phyloP scores from a whole-genome alignment of 2,888 invertebrate genomes.

The Archips xylosteana region DNA sequence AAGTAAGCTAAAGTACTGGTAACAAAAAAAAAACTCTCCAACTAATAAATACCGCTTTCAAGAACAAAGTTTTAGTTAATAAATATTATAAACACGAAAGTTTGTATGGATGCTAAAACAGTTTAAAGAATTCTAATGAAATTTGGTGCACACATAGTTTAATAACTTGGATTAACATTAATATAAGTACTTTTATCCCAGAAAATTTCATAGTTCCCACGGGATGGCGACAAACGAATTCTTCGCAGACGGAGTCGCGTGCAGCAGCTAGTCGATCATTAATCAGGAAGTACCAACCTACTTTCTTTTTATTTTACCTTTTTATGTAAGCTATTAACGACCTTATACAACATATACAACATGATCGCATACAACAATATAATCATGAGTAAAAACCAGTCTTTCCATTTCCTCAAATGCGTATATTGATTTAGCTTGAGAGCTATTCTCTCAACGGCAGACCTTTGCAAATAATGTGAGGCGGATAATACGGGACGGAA shows the following conservation, averaged over 20 bases:
- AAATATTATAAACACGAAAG: too few relatives aligned
- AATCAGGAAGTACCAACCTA: neutral
- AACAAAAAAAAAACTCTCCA: neutral
- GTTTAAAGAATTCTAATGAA: too few relatives aligned
- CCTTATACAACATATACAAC: neutral
- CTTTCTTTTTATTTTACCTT: neutral
- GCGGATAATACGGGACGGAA: conserved; percentile 40
- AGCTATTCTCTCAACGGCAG: conserved; percentile 59
- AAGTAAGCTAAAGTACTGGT: conserved; percentile 17
- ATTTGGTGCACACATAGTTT: too few relatives aligned
- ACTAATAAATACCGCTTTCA: too few relatives aligned
- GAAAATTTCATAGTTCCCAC: too few relatives aligned
- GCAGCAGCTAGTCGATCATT: neutral
- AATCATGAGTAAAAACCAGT: conserved; percentile 23
- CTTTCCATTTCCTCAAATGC: conserved; percentile 46
- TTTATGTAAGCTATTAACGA: neutral
- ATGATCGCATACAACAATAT: too few relatives aligned
- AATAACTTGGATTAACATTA: too few relatives aligned
- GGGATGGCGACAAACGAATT: too few relatives aligned
- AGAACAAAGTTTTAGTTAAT: too few relatives aligned
- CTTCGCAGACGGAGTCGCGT: too few relatives aligned
- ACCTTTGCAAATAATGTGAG: conserved; percentile 49
- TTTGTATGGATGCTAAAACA: too few relatives aligned
- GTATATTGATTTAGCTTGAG: conserved; percentile 65
- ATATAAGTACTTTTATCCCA: too few relatives aligned